Percentiles rank a stretch among this genome's conserved stretches.
Conservation (phyloP, 64 coral and sea anemone genomes). For the Catalaphyllia jardinei region DNA sequence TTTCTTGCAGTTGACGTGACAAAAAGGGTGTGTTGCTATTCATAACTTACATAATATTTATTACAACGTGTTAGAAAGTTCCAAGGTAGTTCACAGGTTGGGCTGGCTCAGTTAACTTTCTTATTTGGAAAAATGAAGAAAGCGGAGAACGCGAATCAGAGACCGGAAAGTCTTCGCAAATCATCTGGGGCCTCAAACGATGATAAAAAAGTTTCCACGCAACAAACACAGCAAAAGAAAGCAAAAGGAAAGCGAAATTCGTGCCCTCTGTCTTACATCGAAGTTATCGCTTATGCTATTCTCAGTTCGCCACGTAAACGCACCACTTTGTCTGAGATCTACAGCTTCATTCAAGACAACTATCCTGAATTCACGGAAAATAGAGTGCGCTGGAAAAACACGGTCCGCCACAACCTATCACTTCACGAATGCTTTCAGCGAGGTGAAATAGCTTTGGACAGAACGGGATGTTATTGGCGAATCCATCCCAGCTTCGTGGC, state of each 20-base stretch:
- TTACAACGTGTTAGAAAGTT: not conserved
- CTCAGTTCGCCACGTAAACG: constrained; percentile 38
- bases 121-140: not conserved
- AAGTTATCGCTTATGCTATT: constrained; percentile 45
- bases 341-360: constrained; percentile 42
- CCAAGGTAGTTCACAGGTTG: not conserved
- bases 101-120: not conserved
- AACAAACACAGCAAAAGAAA: not conserved
- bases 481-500: constrained; percentile 36
- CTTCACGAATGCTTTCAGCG: constrained; percentile 64
- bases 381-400: constrained; percentile 65
- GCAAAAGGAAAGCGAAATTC: constrained; percentile 32
- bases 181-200: not conserved
- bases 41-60: not conserved
- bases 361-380: constrained; percentile 39
- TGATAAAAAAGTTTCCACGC: not conserved
- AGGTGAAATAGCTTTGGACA: constrained; percentile 39
- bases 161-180: not conserved
- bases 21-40: not conserved
- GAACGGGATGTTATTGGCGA: constrained; percentile 48
- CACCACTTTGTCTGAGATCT: constrained; percentile 42
- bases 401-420: constrained; percentile 69
- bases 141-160: not conserved
- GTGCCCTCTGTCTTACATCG: constrained; percentile 36
- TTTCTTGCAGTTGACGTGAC: not conserved